Base-by-base conservation (phyloP, 2,797 vertebrate genomes). In the Etheostoma nigrum region DNA sequence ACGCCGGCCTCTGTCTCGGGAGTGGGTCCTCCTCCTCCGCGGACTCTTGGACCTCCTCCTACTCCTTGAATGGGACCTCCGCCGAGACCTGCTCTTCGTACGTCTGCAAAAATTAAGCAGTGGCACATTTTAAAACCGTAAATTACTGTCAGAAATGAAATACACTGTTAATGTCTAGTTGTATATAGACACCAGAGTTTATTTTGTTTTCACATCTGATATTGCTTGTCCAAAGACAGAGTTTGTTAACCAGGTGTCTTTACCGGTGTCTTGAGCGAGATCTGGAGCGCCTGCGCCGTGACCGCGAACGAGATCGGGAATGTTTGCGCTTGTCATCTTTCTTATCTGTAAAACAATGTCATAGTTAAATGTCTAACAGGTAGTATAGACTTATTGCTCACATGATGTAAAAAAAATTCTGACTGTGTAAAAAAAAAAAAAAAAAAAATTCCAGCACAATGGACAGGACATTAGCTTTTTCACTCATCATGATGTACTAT, bases 301-400 rank as follows among this genome's bases (percentile, higher is more conserved):
- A 99, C 48, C 95, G 95, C 0, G 98, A 99, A 65, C 97, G 93
- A 0, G 98, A 99, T 63, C 97, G 95, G 4, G 98, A 99, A 93
- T 96, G 98, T 82, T 98, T 98, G 81, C 97, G 95, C 82, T 99
- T 99, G 75, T 99, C 97, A 70, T 99, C 98, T 85, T 99, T 99
- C 89, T 99, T 99, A 93, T 96, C 98, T 99, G 78, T 19, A 92
- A 78, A 60, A 70, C 11, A 75, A 60, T 19, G 0, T 42, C 1
- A 11, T 44, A 19, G 9, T 54, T 61, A 27, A 1, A 68, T 2
- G 42, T 64, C 2, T 15, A 5, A 1, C 11, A 21, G 13, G 13
- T 4, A 9, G 36, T 40, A 40, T 11, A 40, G 36, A 40, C 36
- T 3, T 40, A 40, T 4, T 40, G 36, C 36, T 40, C 36, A 40